These are phyloP conservation scores for Diglossa cyanea DNA, from an alignment of 2,797 vertebrate species.

Conservation along the genomic window DNA sequence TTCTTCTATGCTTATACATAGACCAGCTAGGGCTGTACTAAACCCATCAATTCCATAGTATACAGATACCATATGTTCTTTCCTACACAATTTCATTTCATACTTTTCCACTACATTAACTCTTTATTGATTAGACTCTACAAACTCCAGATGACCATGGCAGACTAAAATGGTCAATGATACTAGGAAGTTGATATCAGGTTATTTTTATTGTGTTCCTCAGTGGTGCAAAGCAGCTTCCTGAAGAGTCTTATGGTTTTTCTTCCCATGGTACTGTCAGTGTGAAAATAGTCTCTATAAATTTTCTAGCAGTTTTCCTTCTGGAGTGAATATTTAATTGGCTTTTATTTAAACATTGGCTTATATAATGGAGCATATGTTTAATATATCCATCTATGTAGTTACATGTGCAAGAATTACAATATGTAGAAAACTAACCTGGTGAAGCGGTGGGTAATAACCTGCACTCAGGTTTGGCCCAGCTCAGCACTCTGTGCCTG, in stretches of 20 bases:
- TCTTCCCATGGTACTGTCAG: neutral
- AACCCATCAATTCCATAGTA: neutral
- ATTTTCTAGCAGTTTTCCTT: neutral
- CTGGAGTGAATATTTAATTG: neutral
- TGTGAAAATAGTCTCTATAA: neutral
- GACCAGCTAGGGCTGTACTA: neutral
- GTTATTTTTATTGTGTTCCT: neutral
- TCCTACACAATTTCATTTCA: neutral
- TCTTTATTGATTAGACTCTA: neutral
- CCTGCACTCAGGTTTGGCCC: neutral
- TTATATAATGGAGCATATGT: neutral
- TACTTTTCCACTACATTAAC: neutral
- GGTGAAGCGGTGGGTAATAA: neutral
- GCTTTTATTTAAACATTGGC: neutral
- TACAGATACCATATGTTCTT: neutral
- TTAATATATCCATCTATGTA: neutral
- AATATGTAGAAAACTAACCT: neutral
- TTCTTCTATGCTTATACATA: neutral
- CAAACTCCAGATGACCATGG: neutral
- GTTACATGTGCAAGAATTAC: neutral
- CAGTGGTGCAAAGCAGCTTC: neutral
- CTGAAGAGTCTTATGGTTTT: neutral
- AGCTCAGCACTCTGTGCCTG: fast-evolving
- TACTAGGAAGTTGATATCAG: neutral
- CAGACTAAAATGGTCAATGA: neutral